Conservation (phyloP, 2,113 vertebrate species). For the Bombycilla garrulus region DNA sequence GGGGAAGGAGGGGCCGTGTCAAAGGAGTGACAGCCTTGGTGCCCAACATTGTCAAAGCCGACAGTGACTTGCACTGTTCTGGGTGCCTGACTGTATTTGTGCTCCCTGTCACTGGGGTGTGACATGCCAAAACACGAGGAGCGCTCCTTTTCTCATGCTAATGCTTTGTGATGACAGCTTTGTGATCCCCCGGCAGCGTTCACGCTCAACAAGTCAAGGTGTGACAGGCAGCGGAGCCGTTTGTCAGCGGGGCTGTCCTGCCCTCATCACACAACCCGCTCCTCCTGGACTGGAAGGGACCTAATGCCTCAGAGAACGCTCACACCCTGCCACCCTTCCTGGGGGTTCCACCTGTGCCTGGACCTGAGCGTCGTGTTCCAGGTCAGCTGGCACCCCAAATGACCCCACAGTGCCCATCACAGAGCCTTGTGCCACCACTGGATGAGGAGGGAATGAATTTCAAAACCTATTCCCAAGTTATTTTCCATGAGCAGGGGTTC, state of each 20-base stretch:
- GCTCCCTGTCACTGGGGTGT: conserved; percentile 74
- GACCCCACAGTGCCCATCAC: background rate
- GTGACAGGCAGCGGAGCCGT: conserved; percentile 71
- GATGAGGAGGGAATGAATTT: background rate
- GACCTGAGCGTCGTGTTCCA: fast-evolving
- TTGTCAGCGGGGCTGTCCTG: background rate
- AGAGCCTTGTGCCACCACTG: background rate
- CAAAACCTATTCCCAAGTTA: background rate
- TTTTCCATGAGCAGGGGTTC: background rate
- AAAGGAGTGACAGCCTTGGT: conserved; percentile 76
- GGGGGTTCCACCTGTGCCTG: fast-evolving
- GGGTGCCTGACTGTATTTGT: conserved; percentile 74
- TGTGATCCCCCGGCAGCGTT: conserved; percentile 47
- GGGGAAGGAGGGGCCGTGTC: conserved; percentile 66
- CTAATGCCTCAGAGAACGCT: background rate
- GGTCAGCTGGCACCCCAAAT: background rate
- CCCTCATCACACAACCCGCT: background rate
- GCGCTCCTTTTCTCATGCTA: conserved; percentile 80
- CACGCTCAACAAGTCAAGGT: conserved; percentile 71
- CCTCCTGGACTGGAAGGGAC: background rate
- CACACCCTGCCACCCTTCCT: background rate
- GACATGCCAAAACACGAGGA: conserved; percentile 78
- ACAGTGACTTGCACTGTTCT: conserved; percentile 70
- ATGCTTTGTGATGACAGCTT: conserved; percentile 73
- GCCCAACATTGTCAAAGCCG: conserved; percentile 78